Evolutionary conservation across 2,888 invertebrate genomes (phyloP).

Genomic region (Sinopyrophorus schimmeli): DNA sequence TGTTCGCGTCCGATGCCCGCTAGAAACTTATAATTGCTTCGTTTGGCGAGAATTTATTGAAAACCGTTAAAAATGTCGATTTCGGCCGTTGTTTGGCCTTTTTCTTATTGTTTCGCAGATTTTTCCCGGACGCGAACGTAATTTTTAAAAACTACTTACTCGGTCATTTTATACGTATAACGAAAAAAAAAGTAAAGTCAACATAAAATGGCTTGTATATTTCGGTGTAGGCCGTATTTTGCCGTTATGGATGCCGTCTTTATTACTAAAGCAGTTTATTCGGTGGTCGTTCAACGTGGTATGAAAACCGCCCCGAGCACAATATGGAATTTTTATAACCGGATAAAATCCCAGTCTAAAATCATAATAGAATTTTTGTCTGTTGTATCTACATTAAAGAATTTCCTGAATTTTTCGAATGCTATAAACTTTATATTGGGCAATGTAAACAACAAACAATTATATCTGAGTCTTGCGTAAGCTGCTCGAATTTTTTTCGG

Average conservation of each 20-base stretch:
- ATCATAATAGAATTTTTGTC: constrained; percentile 44
- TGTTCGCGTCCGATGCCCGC: constrained; percentile 5
- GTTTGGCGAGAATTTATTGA: constrained; percentile 1
- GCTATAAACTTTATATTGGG: constrained; percentile 8
- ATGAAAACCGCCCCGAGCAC: constrained; percentile 41
- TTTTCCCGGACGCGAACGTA: not conserved
- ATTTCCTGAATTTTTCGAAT: constrained; percentile 32
- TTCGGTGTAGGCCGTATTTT: constrained; percentile 28
- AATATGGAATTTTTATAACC: constrained; percentile 46
- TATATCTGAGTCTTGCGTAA: too few species aligned
- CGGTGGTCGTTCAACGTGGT: constrained; percentile 39
- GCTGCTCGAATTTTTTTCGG: too few species aligned
- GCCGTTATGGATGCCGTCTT: constrained; percentile 37
- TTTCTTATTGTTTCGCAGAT: not conserved
- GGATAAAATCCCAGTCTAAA: constrained; percentile 43
- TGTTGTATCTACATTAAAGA: constrained; percentile 35
- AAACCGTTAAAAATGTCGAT: constrained; percentile 2
- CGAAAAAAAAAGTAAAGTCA: constrained; percentile 15
- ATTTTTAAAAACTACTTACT: not conserved
- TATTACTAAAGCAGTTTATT: constrained; percentile 44
- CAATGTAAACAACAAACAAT: constrained; percentile 4
- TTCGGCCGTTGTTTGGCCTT: not conserved
- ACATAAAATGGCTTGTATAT: constrained; percentile 30
- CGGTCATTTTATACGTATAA: constrained; percentile 4
- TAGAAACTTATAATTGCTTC: constrained; percentile 9